Percentiles rank a stretch among this genome's conserved stretches.
Conservation (phyloP, 2,113 vertebrate genomes). For the Stomatorhinus ivindoensis region DNA sequence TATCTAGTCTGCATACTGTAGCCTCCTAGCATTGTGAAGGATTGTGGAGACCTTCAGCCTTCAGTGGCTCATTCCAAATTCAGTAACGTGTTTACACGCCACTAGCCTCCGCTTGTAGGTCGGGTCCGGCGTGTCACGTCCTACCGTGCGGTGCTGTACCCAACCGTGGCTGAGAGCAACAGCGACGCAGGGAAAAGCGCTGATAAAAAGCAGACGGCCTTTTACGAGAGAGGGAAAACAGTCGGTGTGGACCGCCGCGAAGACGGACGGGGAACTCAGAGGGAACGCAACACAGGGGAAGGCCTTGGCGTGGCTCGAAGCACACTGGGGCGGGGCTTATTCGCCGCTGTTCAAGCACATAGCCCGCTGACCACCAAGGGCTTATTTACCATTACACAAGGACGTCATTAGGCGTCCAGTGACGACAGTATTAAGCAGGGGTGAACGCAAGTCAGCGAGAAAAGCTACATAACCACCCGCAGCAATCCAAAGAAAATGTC, state of each 20-base stretch:
- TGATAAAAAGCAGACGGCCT: constrained; percentile 17
- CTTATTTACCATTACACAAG: neutral
- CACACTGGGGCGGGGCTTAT: neutral
- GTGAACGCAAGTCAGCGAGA: neutral
- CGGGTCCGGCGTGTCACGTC: neutral
- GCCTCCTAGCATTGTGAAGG: neutral
- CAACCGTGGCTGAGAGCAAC: neutral
- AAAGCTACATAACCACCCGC: neutral
- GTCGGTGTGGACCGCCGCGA: neutral
- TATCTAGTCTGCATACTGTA: neutral
- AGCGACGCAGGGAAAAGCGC: neutral
- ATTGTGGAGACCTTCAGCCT: neutral
- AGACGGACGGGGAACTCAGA: neutral
- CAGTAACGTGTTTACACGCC: neutral
- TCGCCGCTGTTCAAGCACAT: neutral
- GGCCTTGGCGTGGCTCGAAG: too few relatives aligned
- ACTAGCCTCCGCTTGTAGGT: neutral
- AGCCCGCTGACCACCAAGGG: neutral
- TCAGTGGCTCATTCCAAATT: neutral
- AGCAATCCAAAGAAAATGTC: neutral
- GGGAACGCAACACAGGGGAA: neutral
- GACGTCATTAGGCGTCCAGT: neutral
- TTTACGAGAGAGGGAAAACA: neutral
- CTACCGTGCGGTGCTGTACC: neutral
- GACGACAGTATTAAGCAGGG: neutral